Evolutionary conservation across 2,113 vertebrate genomes (phyloP).

Genomic region (Panthera tigris): DNA sequence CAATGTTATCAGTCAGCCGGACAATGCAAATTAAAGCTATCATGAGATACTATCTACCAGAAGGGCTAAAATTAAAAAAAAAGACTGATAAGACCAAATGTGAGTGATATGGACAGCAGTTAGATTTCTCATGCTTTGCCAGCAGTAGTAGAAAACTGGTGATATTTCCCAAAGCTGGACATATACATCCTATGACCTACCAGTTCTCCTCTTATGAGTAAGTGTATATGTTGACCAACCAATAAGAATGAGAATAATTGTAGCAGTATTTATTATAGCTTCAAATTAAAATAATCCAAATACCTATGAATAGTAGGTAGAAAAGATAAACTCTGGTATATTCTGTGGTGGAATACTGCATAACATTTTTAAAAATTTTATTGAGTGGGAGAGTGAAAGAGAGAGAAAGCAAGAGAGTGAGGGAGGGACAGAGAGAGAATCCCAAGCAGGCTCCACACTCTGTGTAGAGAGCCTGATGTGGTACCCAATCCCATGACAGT

Average conservation of each 20-base stretch:
- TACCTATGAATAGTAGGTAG: not conserved
- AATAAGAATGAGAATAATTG: slow-evolving; percentile 48
- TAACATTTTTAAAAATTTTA: not conserved
- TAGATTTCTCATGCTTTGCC: not conserved
- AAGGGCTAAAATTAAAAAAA: not conserved
- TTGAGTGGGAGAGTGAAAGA: too few species aligned
- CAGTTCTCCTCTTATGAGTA: not conserved
- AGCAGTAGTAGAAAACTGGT: not conserved
- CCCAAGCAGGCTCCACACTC: too few species aligned
- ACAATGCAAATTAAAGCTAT: slow-evolving; percentile 32
- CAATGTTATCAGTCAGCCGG: not conserved
- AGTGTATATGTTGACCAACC: not conserved
- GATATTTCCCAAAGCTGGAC: not conserved
- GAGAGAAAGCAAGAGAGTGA: too few species aligned
- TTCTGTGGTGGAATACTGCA: not conserved
- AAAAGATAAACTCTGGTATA: not conserved
- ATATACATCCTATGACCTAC: not conserved
- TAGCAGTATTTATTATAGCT: not conserved
- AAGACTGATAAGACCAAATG: not conserved
- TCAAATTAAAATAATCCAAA: slow-evolving; percentile 30
- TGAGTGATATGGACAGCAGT: not conserved
- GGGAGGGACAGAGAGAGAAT: too few species aligned
- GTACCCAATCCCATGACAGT: too few species aligned
- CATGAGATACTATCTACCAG: not conserved
- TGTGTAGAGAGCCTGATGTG: too few species aligned